Base-by-base conservation (phyloP, 2,113 vertebrate species). In the Globicephala melas region DNA sequence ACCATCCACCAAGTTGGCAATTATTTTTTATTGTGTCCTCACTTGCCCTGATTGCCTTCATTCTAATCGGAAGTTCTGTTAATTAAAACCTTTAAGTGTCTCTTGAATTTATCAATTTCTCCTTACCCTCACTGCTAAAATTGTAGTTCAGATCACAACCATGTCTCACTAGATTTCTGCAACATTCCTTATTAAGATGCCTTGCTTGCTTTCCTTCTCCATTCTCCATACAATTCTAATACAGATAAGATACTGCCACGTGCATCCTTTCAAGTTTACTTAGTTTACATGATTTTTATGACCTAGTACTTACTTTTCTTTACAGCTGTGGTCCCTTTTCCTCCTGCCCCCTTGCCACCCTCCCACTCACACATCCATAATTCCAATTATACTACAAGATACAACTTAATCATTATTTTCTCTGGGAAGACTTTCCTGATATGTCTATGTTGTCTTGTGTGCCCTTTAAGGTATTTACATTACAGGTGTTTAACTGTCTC, bases 11-110 rank as follows among this genome's bases (percentile, higher is more conserved):
- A 93, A 94, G 85, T 71, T 96, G 85, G 85, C 93, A 97, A 91
- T 95, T 96, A 68, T 81, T 96, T 95, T 97, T 95, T 96, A 80
- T 92, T 97, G 58, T 95, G 17, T 82, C 53, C 94, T 80, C 65
- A 60, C 76, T 97, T 96, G 70, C 50, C 65, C 81, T 82, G 28
- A 81, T 95, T 38, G 33, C 83, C 28, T 28, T 94, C 80, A 79
- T 82, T 95, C 88, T 85, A 94, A 89, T 91, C 85, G 55, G 47
- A 95, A 97, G 55, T 83, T 96, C 44, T 86, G 71, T 82, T 97
- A 88, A 95, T 96, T 97, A 96, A 98, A 97, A 79, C 20, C 21
- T 41, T 91, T 94, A 94, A 81, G 85, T 95, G 87, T 58, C 47
- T 93, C 91, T 91, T 97, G 65, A 97, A 94, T 93, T 80, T 88